Conservation (phyloP, 2,888 invertebrate species). For the Athalia circularis region DNA sequence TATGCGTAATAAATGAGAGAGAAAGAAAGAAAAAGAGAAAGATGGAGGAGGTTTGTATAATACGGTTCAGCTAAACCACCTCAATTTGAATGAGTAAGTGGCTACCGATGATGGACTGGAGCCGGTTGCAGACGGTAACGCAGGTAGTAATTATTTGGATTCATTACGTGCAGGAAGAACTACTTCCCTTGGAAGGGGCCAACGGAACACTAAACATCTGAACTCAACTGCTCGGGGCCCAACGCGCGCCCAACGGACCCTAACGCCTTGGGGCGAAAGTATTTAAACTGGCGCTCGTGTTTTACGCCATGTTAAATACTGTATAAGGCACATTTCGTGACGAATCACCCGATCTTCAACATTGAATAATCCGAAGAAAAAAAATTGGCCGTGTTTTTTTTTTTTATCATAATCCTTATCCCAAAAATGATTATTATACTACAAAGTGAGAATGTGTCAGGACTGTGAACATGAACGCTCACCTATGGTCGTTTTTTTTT, state of each 20-base stretch:
- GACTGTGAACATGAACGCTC: too few species aligned
- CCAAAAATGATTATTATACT: too few species aligned
- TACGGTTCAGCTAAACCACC: slow-evolving; percentile 17
- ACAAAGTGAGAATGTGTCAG: too few species aligned
- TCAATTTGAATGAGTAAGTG: slow-evolving; percentile 46
- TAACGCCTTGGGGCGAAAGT: slow-evolving; percentile 52
- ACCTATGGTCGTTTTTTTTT: too few species aligned
- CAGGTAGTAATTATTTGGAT: slow-evolving; percentile 64
- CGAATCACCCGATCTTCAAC: background rate
- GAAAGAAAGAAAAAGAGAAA: slow-evolving; percentile 4
- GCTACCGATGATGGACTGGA: slow-evolving; percentile 41
- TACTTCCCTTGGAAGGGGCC: slow-evolving; percentile 62
- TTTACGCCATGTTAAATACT: background rate
- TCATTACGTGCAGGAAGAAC: slow-evolving; percentile 68
- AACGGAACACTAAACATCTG: slow-evolving; percentile 36
- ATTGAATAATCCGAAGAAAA: too few species aligned
- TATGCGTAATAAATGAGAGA: background rate
- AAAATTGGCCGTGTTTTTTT: too few species aligned
- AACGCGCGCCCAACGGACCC: slow-evolving; percentile 56
- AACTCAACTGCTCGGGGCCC: slow-evolving; percentile 38
- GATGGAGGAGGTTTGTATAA: background rate
- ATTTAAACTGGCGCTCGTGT: slow-evolving; percentile 47
- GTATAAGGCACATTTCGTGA: background rate
- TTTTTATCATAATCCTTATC: too few species aligned
- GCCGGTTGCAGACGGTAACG: slow-evolving; percentile 54